Percentiles rank a stretch among this genome's conserved stretches.
phyloP scores from a whole-genome alignment of 2,888 invertebrate genomes.

The Megaustenia siamemsis region DNA sequence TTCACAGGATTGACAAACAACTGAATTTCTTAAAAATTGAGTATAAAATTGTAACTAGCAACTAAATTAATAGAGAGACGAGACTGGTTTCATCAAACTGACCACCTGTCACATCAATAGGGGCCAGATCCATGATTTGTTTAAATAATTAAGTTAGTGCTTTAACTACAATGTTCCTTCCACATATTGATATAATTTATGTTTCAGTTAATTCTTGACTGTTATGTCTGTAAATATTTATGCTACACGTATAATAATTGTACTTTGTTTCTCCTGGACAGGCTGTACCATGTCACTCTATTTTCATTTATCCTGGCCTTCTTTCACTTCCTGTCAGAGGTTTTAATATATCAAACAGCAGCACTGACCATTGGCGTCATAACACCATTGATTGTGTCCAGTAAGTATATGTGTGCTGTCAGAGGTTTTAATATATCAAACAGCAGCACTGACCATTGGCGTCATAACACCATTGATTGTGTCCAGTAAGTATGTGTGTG shows the following conservation, averaged over 20 bases:
- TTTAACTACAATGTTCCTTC: too few relatives aligned
- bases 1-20: too few relatives aligned
- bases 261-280: slow-evolving; percentile 51
- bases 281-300: slow-evolving; percentile 69
- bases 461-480: slow-evolving; percentile 66
- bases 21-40: too few relatives aligned
- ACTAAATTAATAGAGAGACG: too few relatives aligned
- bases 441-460: slow-evolving; percentile 64
- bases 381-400: slow-evolving; percentile 67
- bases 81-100: too few relatives aligned
- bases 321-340: slow-evolving; percentile 67
- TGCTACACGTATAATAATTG: background rate
- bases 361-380: slow-evolving; percentile 63
- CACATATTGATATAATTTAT: too few relatives aligned
- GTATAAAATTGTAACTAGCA: too few relatives aligned
- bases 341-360: slow-evolving; percentile 67
- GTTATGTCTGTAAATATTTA: too few relatives aligned
- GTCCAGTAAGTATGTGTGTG: slow-evolving; percentile 60
- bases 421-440: slow-evolving; percentile 67
- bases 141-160: too few relatives aligned
- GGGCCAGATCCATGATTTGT: too few relatives aligned
- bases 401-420: slow-evolving; percentile 56
- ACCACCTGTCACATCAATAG: too few relatives aligned
- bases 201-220: too few relatives aligned
- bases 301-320: slow-evolving; percentile 68